Percentiles rank a stretch among this genome's conserved stretches.
Conservation (phyloP, 2,888 invertebrate genomes). For the Pammene aurita region DNA sequence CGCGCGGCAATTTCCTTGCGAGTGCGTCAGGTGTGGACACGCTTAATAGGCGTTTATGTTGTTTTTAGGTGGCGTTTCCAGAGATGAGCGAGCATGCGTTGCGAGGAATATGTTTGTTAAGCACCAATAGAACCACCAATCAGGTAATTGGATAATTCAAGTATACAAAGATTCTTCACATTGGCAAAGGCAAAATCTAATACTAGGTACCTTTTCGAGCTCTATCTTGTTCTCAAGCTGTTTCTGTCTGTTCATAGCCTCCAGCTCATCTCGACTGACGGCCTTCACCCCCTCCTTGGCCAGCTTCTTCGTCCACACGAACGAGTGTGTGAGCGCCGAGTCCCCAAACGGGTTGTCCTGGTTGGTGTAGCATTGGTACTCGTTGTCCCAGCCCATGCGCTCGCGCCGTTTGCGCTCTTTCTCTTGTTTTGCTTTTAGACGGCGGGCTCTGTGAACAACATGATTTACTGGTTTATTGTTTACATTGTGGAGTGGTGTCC, state of each 20-base stretch:
- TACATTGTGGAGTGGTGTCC: no score
- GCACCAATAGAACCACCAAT: no score
- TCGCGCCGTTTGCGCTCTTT: conserved; percentile 94
- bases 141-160: no score
- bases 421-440: conserved; percentile 94
- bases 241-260: conserved; percentile 91
- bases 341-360: conserved; percentile 99
- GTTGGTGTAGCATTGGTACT: conserved; percentile 98
- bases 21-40: no score
- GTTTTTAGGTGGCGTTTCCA: no score
- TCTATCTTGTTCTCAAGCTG: conserved; percentile 96
- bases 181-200: no score
- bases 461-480: background rate
- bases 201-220: conserved; percentile 95
- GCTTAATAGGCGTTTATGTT: no score
- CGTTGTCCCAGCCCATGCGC: conserved; percentile 98
- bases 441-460: conserved; percentile 76
- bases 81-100: no score
- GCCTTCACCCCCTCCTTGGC: conserved; percentile 95
- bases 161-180: no score
- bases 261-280: conserved; percentile 90
- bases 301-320: conserved; percentile 98
- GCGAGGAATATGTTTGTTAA: no score
- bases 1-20: no score
- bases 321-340: conserved; percentile 95